These are phyloP conservation scores for Dipus sagitta DNA, from an alignment of 2,797 vertebrate genomes.

Conservation along the genomic window DNA sequence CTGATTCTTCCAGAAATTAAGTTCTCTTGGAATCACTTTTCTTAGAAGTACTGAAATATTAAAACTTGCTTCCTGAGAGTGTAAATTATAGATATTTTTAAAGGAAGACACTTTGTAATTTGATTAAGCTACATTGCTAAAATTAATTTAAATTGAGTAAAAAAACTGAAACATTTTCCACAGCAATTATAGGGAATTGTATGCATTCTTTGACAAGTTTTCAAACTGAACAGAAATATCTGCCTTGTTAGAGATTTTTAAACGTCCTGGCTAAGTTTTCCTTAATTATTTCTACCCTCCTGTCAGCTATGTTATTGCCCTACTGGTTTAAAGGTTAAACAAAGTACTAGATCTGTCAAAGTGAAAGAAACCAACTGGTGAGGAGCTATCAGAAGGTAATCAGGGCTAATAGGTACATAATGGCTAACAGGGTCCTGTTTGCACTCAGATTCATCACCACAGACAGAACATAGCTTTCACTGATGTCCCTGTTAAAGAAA, in stretches of 20 bases:
- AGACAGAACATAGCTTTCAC: constrained; percentile 91
- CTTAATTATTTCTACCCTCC: constrained; percentile 92
- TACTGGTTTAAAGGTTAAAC: constrained; percentile 96
- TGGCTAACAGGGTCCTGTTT: constrained; percentile 95
- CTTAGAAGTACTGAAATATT: constrained; percentile 69
- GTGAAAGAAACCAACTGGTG: constrained; percentile 97
- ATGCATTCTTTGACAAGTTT: constrained; percentile 82
- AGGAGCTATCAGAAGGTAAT: constrained; percentile 97
- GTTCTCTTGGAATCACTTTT: constrained; percentile 62
- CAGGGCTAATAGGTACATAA: constrained; percentile 99
- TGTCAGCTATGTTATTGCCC: constrained; percentile 90
- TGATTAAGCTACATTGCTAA: constrained; percentile 79
- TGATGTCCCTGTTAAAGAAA: constrained; percentile 86
- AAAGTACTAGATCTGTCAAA: constrained; percentile 95
- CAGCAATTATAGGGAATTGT: constrained; percentile 76
- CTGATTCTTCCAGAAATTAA: constrained; percentile 73
- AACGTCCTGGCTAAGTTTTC: constrained; percentile 88
- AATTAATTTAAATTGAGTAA: constrained; percentile 76
- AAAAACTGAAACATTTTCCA: constrained; percentile 66
- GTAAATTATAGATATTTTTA: constrained; percentile 77
- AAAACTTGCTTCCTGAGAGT: constrained; percentile 75
- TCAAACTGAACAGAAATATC: constrained; percentile 85
- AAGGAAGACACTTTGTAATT: constrained; percentile 79
- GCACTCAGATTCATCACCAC: constrained; percentile 94
- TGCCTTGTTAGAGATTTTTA: constrained; percentile 88